Conservation (phyloP, 2,888 invertebrate genomes). For the Limnephilus auricula region DNA sequence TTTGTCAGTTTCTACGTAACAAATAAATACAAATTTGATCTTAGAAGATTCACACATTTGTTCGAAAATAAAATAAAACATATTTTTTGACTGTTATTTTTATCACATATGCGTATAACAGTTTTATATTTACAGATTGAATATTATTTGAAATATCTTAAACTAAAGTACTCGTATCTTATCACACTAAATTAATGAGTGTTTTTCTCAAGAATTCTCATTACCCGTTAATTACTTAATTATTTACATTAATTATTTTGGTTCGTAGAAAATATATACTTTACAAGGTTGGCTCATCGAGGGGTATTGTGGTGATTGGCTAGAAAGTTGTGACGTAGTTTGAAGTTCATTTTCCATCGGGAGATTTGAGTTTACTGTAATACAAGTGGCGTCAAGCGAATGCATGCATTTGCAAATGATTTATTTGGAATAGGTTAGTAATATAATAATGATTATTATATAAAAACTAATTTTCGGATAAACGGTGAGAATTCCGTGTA, state of each 20-base stretch:
- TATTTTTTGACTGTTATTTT: background rate
- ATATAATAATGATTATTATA: too few relatives aligned
- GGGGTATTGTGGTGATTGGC: too few relatives aligned
- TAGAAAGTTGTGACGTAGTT: too few relatives aligned
- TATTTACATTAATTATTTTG: conserved; percentile 21
- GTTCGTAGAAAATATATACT: too few relatives aligned
- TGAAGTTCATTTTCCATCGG: too few relatives aligned
- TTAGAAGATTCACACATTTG: background rate
- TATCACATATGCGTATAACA: conserved; percentile 13
- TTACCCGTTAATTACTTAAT: background rate
- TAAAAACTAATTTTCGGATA: too few relatives aligned
- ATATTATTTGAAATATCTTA: background rate
- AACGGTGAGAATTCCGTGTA: too few relatives aligned
- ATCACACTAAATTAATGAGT: background rate
- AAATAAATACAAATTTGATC: background rate
- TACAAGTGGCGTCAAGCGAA: too few relatives aligned
- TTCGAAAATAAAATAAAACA: background rate
- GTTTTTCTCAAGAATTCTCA: background rate
- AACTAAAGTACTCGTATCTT: background rate
- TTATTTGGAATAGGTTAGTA: too few relatives aligned
- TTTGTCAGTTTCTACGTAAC: background rate
- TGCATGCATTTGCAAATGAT: too few relatives aligned
- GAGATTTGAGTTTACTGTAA: too few relatives aligned
- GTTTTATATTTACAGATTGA: background rate
- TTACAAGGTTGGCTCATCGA: too few relatives aligned